A percentile compares a stretch with the other conserved stretches of the same genome.
phyloP scores from a whole-genome alignment of 2,888 invertebrate species.

The Ophraella communa region DNA sequence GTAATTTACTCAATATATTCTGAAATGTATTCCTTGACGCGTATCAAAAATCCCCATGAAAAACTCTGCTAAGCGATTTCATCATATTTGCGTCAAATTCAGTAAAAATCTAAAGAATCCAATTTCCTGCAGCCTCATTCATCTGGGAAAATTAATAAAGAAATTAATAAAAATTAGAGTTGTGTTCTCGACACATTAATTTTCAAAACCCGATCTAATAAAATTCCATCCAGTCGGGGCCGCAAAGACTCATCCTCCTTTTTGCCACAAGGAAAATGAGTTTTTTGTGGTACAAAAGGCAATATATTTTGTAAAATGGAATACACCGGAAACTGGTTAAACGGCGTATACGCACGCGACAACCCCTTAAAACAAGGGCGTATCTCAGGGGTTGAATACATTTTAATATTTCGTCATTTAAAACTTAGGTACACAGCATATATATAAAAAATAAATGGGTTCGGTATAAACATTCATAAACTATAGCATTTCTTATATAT shows the following conservation, averaged over 20 bases:
- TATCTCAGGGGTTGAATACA: slow-evolving; percentile 32
- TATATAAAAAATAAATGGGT: no score
- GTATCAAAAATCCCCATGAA: not conserved
- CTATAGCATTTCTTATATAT: no score
- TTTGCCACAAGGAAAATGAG: slow-evolving; percentile 29
- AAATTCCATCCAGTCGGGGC: slow-evolving; percentile 17
- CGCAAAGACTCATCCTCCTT: slow-evolving; percentile 23
- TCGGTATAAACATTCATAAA: no score
- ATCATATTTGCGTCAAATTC: slow-evolving; percentile 18
- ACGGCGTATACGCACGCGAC: slow-evolving; percentile 48
- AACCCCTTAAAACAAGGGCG: slow-evolving; percentile 42
- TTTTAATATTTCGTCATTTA: slow-evolving; percentile 29
- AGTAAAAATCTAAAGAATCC: slow-evolving; percentile 23
- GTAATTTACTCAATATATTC: not conserved
- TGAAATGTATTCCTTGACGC: not conserved
- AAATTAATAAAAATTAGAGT: slow-evolving; percentile 30
- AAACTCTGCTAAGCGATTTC: slow-evolving; percentile 1
- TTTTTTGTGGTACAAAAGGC: slow-evolving; percentile 38
- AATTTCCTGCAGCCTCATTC: slow-evolving; percentile 26
- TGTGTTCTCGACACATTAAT: slow-evolving; percentile 32
- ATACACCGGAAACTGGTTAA: slow-evolving; percentile 45
- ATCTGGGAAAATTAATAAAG: slow-evolving; percentile 26
- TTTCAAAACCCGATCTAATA: slow-evolving; percentile 27
- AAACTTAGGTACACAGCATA: no score
- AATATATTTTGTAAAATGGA: slow-evolving; percentile 45